phyloP scores from a whole-genome alignment of 2,113 vertebrate genomes.

The Poecile atricapillus region DNA sequence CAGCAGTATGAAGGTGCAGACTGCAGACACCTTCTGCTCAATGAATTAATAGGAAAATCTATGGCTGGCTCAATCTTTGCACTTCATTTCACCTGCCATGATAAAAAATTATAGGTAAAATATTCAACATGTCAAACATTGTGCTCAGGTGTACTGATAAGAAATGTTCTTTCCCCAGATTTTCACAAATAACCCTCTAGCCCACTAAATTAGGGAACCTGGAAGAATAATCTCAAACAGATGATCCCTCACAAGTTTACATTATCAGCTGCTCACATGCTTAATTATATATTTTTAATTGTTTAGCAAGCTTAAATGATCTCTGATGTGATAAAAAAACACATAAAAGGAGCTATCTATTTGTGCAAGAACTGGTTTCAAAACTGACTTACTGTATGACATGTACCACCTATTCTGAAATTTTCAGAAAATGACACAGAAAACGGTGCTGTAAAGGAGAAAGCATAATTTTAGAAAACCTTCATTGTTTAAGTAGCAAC shows the following conservation, averaged over 20 bases:
- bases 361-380: background rate
- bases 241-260: background rate
- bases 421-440: background rate
- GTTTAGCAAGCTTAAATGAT: background rate
- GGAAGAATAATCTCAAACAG: background rate
- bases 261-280: background rate
- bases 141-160: background rate
- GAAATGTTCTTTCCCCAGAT: background rate
- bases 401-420: background rate
- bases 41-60: background rate
- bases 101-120: background rate
- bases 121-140: background rate
- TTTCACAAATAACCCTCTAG: background rate
- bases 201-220: background rate
- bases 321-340: background rate
- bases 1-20: background rate
- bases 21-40: background rate
- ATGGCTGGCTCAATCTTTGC: background rate
- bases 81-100: background rate
- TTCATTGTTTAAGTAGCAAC: background rate
- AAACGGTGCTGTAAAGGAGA: background rate
- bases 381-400: background rate
- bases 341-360: background rate
- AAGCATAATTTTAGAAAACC: background rate
- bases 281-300: background rate